These are phyloP conservation scores for Pampus argenteus DNA, from an alignment of 2,797 vertebrate genomes.

Conservation along the genomic window DNA sequence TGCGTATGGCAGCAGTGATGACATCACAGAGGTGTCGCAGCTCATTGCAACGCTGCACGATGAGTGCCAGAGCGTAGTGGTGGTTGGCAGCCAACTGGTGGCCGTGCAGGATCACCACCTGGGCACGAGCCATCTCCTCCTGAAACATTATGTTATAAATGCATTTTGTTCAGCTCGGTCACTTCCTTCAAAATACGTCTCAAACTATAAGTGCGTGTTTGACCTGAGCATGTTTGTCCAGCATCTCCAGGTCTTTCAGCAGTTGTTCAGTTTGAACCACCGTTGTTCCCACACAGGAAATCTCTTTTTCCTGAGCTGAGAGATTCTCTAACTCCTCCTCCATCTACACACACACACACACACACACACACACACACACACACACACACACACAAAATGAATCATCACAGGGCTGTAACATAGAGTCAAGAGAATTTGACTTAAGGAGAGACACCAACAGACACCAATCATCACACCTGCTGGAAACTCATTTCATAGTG, in stretches of 20 bases:
- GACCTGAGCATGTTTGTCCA: slow-evolving; percentile 90
- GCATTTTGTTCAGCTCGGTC: neutral
- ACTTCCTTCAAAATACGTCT: neutral
- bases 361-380: slow-evolving; percentile 20
- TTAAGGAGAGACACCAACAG: neutral
- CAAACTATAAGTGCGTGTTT: slow-evolving; percentile 31
- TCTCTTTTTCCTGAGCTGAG: slow-evolving; percentile 85
- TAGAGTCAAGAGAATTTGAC: neutral
- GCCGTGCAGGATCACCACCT: slow-evolving; percentile 90
- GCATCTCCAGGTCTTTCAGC: slow-evolving; percentile 86
- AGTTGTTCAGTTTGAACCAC: slow-evolving; percentile 89
- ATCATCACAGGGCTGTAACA: neutral
- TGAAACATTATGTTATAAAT: slow-evolving; percentile 54
- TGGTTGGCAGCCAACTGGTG: slow-evolving; percentile 94
- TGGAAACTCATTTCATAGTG: slow-evolving; percentile 94
- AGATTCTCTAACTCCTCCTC: slow-evolving; percentile 86
- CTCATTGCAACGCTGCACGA: slow-evolving; percentile 96
- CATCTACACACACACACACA: slow-evolving; percentile 81
- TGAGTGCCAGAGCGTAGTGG: slow-evolving; percentile 95
- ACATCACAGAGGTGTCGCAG: slow-evolving; percentile 91
- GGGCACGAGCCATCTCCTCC: slow-evolving; percentile 91
- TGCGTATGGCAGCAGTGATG: slow-evolving; percentile 86
- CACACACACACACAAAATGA: slow-evolving; percentile 20
- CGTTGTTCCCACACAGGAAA: slow-evolving; percentile 85
- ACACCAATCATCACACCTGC: slow-evolving; percentile 83